Evolutionary conservation across 2,797 vertebrate genomes (phyloP).

Genomic region (Amblyopsis hoosieri): DNA sequence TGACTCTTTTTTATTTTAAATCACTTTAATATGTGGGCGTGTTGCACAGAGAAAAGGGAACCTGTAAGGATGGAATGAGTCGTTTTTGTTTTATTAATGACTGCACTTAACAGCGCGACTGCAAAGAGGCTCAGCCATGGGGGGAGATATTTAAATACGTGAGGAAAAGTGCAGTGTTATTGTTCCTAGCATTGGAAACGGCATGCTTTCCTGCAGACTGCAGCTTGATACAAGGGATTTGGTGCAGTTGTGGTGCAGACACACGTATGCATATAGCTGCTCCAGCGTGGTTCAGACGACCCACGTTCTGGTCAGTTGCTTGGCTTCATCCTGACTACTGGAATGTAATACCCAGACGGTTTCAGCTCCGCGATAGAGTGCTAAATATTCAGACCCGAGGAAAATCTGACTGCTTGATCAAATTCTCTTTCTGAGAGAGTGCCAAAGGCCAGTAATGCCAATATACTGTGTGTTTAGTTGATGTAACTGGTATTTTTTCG

Average conservation of each 20-base stretch:
- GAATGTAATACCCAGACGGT: conserved; percentile 57
- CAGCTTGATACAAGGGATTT: conserved; percentile 22
- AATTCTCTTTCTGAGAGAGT: conserved; percentile 15
- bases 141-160: neutral
- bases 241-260: conserved; percentile 25
- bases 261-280: conserved; percentile 20
- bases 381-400: conserved; percentile 42
- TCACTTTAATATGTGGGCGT: conserved; percentile 52
- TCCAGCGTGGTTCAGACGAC: conserved; percentile 2
- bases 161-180: neutral
- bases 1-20: conserved; percentile 32
- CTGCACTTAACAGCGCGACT: conserved; percentile 40
- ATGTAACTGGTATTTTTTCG: too few relatives aligned
- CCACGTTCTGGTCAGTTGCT: conserved; percentile 43
- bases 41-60: conserved; percentile 33
- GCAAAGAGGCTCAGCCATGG: conserved; percentile 23
- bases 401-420: conserved; percentile 27
- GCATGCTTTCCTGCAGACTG: conserved; percentile 6
- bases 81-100: conserved; percentile 52
- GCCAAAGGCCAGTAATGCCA: neutral
- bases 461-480: too few relatives aligned
- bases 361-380: conserved; percentile 50
- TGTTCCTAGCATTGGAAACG: conserved; percentile 4
- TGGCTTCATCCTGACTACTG: conserved; percentile 55
- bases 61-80: conserved; percentile 30